A percentile compares a stretch with the other conserved stretches of the same genome.
Conservation (phyloP, 2,888 invertebrate species). For the Brassicogethes aeneus region DNA sequence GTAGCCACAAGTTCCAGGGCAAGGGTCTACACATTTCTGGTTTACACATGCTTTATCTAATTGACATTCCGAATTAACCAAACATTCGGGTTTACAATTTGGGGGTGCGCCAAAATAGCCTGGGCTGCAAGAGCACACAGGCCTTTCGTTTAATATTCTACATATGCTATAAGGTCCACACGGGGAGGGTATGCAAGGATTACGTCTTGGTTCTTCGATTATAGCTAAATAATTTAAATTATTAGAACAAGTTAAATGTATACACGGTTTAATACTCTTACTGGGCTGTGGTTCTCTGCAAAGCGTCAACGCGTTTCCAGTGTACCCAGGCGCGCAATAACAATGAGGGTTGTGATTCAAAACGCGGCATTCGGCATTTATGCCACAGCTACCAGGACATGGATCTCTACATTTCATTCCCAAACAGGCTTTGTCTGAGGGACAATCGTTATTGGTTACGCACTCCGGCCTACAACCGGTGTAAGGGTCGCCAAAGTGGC, state of each 20-base stretch:
- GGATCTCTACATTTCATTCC: conserved; percentile 73
- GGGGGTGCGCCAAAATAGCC: conserved; percentile 69
- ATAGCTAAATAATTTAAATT: conserved; percentile 21
- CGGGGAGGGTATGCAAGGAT: conserved; percentile 68
- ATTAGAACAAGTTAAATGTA: conserved; percentile 5
- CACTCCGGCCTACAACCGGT: conserved; percentile 74
- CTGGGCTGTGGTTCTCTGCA: conserved; percentile 41
- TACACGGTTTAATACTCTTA: conserved; percentile 23
- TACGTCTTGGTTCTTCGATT: conserved; percentile 42
- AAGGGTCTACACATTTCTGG: conserved; percentile 70
- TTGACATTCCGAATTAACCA: conserved; percentile 69
- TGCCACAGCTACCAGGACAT: conserved; percentile 68
- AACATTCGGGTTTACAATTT: conserved; percentile 67
- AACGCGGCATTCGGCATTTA: conserved; percentile 67
- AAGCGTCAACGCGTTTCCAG: conserved; percentile 61
- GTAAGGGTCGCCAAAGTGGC: conserved; percentile 71
- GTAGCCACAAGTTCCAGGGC: conserved; percentile 65
- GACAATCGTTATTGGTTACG: conserved; percentile 67
- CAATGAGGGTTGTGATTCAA: conserved; percentile 70
- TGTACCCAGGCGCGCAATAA: conserved; percentile 61
- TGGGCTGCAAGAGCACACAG: conserved; percentile 67
- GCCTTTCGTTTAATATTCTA: conserved; percentile 59
- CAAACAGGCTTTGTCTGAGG: conserved; percentile 61
- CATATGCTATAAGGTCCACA: conserved; percentile 74
- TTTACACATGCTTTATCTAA: conserved; percentile 67